These are phyloP conservation scores for Coelogynopora nodosa DNA, from an alignment of 2,888 invertebrate species.

Conservation along the genomic window DNA sequence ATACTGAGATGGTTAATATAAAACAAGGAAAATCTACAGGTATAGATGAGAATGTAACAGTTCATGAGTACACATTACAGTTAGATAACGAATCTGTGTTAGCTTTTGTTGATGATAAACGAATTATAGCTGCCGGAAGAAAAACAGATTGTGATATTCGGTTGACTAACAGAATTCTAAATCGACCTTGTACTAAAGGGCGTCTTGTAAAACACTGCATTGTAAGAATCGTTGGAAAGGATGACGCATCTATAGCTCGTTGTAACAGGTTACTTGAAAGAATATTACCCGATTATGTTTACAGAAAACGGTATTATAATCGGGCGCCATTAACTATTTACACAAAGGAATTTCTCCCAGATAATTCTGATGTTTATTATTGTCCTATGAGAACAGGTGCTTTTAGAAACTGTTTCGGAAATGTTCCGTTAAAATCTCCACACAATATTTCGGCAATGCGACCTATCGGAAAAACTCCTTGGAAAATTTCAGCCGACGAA, in stretches of 20 bases:
- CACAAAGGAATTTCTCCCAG: slow-evolving; percentile 8
- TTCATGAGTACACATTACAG: not conserved
- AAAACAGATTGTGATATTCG: slow-evolving; percentile 8
- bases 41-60: not conserved
- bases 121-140: not conserved
- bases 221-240: not conserved
- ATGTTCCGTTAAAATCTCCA: not conserved
- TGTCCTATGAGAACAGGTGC: not conserved
- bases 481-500: not conserved
- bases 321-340: slow-evolving; percentile 16
- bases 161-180: slow-evolving; percentile 11
- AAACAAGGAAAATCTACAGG: no score
- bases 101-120: slow-evolving; percentile 20
- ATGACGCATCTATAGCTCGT: not conserved
- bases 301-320: slow-evolving; percentile 1
- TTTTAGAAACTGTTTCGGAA: not conserved
- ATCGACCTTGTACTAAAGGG: not conserved
- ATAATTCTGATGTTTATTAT: slow-evolving; percentile 6
- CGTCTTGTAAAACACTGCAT: not conserved
- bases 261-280: not conserved
- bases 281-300: not conserved
- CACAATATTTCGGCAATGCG: not conserved
- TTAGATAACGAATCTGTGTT: not conserved
- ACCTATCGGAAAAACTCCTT: not conserved
- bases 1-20: no score